Base-by-base conservation (phyloP, 2,797 vertebrate species). In the Toxotes lorentzi region DNA sequence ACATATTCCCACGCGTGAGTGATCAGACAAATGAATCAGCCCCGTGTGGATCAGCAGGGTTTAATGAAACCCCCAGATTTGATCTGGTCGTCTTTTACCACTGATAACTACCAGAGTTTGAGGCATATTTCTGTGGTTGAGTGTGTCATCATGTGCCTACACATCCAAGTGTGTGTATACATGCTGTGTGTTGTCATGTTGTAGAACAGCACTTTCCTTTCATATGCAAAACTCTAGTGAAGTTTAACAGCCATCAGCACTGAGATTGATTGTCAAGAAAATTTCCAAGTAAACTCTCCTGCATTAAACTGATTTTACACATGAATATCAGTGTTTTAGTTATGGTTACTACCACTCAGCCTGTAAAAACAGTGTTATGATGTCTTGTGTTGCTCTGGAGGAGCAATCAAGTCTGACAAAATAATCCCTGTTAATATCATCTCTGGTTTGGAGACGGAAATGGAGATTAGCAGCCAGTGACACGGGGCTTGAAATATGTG, bases 11-110 rank as follows among this genome's bases (percentile, higher is more conserved):
- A 76, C 19, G 7, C 76, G 30, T 43, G 45, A 86, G 45, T 12
- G 73, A 86, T 62, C 66, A 5, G 45, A 64, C 79, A 45, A 70
- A 78, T 64, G 59, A 85, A 73, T 84, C 65, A 1, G 40, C 38
- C 57, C n/a, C 24, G 16, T n/a, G 51, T 53, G 70, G 84, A 70
- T 35, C 23, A 3, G 50, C 65, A 34, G 72, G 35, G 2, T 71
- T 47, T 73, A 60, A 82, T 14, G 32, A 72, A 10, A 6, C 51
- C 47, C 21, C 27, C 30, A 0, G 40, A 71, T 67, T 62, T 66
- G n/a, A n/a, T 70, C 45, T 35, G 32, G 10, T 45, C 1, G 0
- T 50, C 48, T 30, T 50, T 63, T 27, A 41, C 21, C 27, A 14
- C 59, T 27, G 43, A 53, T 47, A 50, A 40, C 21, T 38, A 5